Conservation (phyloP, 2,797 vertebrate species). For the Epinephelus malabaricus region DNA sequence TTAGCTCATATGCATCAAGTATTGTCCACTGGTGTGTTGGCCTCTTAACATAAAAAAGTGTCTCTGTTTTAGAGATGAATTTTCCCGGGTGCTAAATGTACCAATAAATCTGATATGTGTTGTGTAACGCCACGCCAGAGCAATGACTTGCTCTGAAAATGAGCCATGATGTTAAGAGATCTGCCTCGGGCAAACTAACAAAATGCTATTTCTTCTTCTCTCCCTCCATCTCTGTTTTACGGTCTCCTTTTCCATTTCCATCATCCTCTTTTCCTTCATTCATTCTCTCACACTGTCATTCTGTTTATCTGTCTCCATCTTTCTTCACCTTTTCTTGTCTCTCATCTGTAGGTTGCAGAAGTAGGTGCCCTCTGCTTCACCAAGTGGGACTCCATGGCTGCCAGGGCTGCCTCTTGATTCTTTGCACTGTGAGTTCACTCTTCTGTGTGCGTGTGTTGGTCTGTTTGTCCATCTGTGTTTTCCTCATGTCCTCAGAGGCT, state of each 20-base stretch:
- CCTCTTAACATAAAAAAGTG: not conserved
- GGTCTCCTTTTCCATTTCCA: not conserved
- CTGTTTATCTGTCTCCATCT: conserved; percentile 11
- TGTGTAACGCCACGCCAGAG: conserved; percentile 22
- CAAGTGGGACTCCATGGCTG: conserved; percentile 60
- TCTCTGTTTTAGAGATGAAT: conserved; percentile 27
- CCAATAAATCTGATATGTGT: conserved; percentile 48
- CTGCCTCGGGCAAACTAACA: conserved; percentile 46
- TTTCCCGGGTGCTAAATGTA: conserved; percentile 25
- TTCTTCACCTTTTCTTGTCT: conserved; percentile 32
- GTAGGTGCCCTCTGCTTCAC: conserved; percentile 31
- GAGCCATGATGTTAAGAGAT: conserved; percentile 35
- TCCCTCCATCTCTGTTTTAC: conserved; percentile 16
- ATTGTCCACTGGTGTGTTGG: not conserved
- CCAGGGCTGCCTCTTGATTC: conserved; percentile 56
- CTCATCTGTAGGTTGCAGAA: conserved; percentile 56
- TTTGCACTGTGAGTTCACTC: conserved; percentile 61
- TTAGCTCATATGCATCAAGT: conserved; percentile 13
- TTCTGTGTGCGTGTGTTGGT: conserved; percentile 6
- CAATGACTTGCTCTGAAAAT: conserved; percentile 53
- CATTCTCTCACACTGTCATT: conserved; percentile 6
- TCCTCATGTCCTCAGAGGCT: conserved; percentile 4
- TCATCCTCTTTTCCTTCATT: conserved; percentile 9
- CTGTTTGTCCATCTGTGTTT: conserved; percentile 39
- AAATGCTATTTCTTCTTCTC: conserved; percentile 20